Evolutionary conservation across 2,797 vertebrate genomes (phyloP).

Genomic region (Ptychadena robeensis): DNA sequence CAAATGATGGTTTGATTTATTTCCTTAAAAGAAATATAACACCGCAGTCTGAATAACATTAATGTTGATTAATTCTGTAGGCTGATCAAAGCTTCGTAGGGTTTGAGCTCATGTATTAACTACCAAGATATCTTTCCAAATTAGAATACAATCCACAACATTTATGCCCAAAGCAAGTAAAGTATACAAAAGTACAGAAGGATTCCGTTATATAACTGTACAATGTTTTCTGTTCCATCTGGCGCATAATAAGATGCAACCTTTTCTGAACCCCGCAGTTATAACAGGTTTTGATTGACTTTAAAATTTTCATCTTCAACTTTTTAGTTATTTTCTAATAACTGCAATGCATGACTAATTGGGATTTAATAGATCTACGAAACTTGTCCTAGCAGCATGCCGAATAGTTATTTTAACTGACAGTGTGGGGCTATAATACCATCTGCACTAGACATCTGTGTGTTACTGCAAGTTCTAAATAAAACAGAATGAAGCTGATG

Average conservation of each 20-base stretch:
- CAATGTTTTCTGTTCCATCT: conserved; percentile 29
- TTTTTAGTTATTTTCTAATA: conserved; percentile 54
- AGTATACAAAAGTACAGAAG: conserved; percentile 11
- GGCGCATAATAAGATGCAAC: conserved; percentile 40
- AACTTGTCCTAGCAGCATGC: conserved; percentile 37
- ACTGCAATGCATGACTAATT: conserved; percentile 53
- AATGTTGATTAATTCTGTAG: conserved; percentile 24
- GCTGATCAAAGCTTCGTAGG: conserved; percentile 16
- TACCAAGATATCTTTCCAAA: conserved; percentile 15
- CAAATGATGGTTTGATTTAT: not conserved
- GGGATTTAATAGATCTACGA: conserved; percentile 45
- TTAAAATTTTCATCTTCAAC: conserved; percentile 45
- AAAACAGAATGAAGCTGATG: conserved; percentile 11
- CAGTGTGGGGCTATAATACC: conserved; percentile 48
- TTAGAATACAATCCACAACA: conserved; percentile 23
- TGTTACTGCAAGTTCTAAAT: conserved; percentile 49
- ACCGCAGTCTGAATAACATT: conserved; percentile 14
- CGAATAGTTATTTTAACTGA: conserved; percentile 58
- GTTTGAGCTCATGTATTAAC: conserved; percentile 14
- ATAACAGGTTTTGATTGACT: conserved; percentile 41
- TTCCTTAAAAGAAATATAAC: conserved; percentile 5
- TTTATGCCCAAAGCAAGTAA: conserved; percentile 20
- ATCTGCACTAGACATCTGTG: conserved; percentile 57
- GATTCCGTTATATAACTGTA: conserved; percentile 25
- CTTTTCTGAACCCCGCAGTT: conserved; percentile 12